phyloP scores from a whole-genome alignment of 2,797 vertebrate genomes.

The Enteromius fasciolatus region DNA sequence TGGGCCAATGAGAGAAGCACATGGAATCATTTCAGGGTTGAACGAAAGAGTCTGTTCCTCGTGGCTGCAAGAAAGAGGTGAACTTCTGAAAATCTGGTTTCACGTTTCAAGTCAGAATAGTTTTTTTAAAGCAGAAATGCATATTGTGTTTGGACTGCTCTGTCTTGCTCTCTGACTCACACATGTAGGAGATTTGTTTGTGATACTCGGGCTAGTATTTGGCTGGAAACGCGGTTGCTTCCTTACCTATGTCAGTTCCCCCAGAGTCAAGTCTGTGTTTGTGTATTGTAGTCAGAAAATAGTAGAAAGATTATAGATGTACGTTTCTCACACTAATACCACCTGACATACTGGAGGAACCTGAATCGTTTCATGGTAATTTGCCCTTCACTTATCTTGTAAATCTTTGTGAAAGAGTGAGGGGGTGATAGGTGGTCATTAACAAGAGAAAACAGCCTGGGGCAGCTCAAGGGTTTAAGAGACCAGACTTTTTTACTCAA shows the following conservation, averaged over 20 bases:
- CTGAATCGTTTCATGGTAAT: slow-evolving; percentile 77
- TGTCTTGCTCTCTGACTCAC: not conserved
- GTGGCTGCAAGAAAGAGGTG: slow-evolving; percentile 56
- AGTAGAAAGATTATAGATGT: slow-evolving; percentile 46
- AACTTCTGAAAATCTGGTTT: slow-evolving; percentile 29
- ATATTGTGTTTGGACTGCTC: slow-evolving; percentile 13
- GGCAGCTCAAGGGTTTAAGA: slow-evolving; percentile 68
- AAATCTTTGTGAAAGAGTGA: slow-evolving; percentile 74
- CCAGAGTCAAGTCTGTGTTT: slow-evolving; percentile 23
- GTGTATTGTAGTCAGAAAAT: slow-evolving; percentile 43
- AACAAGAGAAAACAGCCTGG: slow-evolving; percentile 78
- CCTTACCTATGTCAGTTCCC: not conserved
- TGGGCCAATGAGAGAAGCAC: slow-evolving; percentile 68
- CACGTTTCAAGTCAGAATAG: slow-evolving; percentile 25
- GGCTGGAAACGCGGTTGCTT: not conserved
- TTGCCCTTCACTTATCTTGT: slow-evolving; percentile 76
- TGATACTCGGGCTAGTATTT: not conserved
- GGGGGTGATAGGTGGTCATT: slow-evolving; percentile 76
- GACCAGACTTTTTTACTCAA: slow-evolving; percentile 53
- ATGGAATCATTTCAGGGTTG: slow-evolving; percentile 67
- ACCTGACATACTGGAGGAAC: slow-evolving; percentile 70
- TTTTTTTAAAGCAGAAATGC: not conserved
- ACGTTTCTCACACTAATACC: slow-evolving; percentile 66
- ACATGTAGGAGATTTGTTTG: slow-evolving; percentile 13
- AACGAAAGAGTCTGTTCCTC: slow-evolving; percentile 75